Conservation (phyloP, 2,113 vertebrate species). For the Pogona vitticeps region DNA sequence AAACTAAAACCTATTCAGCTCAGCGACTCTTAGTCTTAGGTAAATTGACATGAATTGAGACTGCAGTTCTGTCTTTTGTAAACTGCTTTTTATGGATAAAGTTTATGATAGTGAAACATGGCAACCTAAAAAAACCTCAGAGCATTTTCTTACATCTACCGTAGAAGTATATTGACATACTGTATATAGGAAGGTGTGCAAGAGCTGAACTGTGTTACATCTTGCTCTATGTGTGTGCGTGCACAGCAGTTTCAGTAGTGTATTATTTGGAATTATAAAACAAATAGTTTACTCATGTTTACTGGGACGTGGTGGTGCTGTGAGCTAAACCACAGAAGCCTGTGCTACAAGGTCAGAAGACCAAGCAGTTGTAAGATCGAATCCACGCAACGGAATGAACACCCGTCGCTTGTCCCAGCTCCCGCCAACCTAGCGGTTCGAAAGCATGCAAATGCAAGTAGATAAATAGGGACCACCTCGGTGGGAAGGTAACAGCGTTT, state of each 20-base stretch:
- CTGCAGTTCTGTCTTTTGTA: background rate
- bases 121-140: conserved; percentile 24
- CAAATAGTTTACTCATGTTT: background rate
- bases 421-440: no score
- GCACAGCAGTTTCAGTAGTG: background rate
- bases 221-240: background rate
- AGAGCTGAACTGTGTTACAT: background rate
- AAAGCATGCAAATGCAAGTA: no score
- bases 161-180: conserved; percentile 8
- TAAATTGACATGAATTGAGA: background rate
- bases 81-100: conserved; percentile 19
- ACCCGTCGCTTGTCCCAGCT: no score
- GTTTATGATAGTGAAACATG: conserved; percentile 8
- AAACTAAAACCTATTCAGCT: background rate
- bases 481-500: no score
- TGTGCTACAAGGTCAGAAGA: no score
- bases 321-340: no score
- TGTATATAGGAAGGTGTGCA: background rate
- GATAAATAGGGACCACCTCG: no score
- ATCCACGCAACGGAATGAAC: no score
- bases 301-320: no score
- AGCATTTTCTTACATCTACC: conserved; percentile 48
- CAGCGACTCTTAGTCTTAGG: background rate
- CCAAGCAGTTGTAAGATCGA: no score
- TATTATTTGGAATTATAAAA: background rate